These are phyloP conservation scores for Aphyosemion australe DNA, from an alignment of 2,113 vertebrate genomes.

Conservation along the genomic window DNA sequence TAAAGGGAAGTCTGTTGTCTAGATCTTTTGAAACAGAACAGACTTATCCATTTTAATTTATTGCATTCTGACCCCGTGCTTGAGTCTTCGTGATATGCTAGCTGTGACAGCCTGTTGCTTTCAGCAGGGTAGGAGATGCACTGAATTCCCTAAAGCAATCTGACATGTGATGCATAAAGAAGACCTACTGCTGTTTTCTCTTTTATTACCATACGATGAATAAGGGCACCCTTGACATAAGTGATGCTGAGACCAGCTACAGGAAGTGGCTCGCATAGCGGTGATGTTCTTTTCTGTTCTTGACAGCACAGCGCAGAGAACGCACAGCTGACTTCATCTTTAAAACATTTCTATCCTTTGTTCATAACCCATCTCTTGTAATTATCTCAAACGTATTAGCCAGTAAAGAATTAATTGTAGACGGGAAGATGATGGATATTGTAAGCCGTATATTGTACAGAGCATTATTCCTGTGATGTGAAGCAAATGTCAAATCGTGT, in stretches of 20 bases:
- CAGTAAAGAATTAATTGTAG: constrained; percentile 11
- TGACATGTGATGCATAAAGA: constrained; percentile 56
- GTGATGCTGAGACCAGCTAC: constrained; percentile 28
- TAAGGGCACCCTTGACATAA: constrained; percentile 35
- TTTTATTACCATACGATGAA: constrained; percentile 48
- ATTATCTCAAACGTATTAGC: not conserved
- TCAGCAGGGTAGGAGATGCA: constrained; percentile 30
- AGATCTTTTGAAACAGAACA: constrained; percentile 9
- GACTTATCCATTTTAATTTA: constrained; percentile 24
- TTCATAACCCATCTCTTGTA: constrained; percentile 6
- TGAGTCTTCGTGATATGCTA: constrained; percentile 13
- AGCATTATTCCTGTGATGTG: constrained; percentile 9
- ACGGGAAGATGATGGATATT: constrained; percentile 10
- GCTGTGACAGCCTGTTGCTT: constrained; percentile 31
- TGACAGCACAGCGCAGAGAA: constrained; percentile 11
- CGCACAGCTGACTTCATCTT: not conserved
- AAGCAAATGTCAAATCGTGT: constrained; percentile 42
- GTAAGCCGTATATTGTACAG: constrained; percentile 6
- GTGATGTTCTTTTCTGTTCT: constrained; percentile 1
- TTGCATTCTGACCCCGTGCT: not conserved
- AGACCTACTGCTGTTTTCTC: constrained; percentile 48
- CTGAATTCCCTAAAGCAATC: constrained; percentile 33
- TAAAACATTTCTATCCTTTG: not conserved
- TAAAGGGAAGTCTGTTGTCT: not conserved
- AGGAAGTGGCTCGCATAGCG: constrained; percentile 38